Base-by-base conservation (phyloP, 2,888 invertebrate genomes). In the Sialis lutaria region DNA sequence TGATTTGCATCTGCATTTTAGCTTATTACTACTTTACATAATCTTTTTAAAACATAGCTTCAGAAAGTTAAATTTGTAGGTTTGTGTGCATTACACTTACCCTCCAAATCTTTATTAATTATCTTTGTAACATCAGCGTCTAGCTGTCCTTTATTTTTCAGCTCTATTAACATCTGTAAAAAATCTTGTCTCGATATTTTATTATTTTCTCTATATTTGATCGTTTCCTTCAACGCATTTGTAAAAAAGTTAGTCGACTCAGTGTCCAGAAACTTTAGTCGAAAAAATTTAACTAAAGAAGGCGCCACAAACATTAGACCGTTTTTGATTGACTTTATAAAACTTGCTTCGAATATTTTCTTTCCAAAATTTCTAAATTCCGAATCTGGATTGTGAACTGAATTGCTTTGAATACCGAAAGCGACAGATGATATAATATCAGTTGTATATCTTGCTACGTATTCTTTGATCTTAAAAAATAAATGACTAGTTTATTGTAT, bases 341-440 rank as follows among this genome's bases (percentile, higher is more conserved):
- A 50, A 8, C 55, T 56, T 34, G 60, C 63, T 0, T 54, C 45
- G 45, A 71, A 70, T 4, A 71, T 58, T 60, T 12, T 70, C 56
- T 2, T 65, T 64, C 50, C 70, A 55, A 63, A 58, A 34, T 56
- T 51, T n/a, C 62, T 56, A 52, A 68, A 67, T 34, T 61, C 59
- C 2, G 61, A 60, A 37, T 64, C 55, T 40, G 61, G 56, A 43
- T 62, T 54, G 9, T 52, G 54, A 48, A 68, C 62, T 1, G 68
- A 66, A 48, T 69, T 69, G 1, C 64, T 68, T 45, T 62, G 58
- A 0, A 72, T 56, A 0, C 71, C 71, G 41, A 61, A 72, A 1
- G 69, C 71, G 1, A 67, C 66, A 0, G 65, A 64, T 5, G 64
- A 66, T 48, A 72, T 69, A 2, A 71, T 59, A 51, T 72, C 72